Evolutionary conservation across 37 sponge, comb jelly and placozoan genomes (phyloP).

Genomic region (Diacarnus erythraeanus): DNA sequence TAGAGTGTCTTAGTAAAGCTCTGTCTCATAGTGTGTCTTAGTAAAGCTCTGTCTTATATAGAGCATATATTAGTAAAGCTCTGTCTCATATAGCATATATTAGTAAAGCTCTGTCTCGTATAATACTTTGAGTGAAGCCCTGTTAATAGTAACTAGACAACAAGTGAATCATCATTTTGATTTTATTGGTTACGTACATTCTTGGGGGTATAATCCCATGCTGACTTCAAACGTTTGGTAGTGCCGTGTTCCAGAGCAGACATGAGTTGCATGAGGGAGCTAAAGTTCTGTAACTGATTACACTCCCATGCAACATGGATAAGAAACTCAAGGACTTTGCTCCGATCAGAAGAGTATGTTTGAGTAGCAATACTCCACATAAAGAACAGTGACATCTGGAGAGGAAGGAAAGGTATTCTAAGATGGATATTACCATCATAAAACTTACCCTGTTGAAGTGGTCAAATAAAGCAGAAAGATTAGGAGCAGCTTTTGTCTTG

Average conservation of each 20-base stretch:
- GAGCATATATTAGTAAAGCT: too few species aligned
- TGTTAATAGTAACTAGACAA: too few species aligned
- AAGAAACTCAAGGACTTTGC: constrained; percentile 41
- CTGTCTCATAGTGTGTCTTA: too few species aligned
- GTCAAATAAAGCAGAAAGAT: constrained; percentile 45
- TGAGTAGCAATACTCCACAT: constrained; percentile 61
- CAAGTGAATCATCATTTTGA: too few species aligned
- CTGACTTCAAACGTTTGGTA: constrained; percentile 24
- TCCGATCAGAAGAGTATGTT: constrained; percentile 20
- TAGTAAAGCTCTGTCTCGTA: too few species aligned
- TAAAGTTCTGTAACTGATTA: constrained; percentile 53
- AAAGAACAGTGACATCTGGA: constrained; percentile 60
- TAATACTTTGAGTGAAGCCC: too few species aligned
- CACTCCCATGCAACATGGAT: constrained; percentile 36
- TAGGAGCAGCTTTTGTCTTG: constrained; percentile 30
- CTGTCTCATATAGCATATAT: too few species aligned
- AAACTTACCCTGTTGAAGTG: constrained; percentile 60
- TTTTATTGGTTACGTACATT: neutral
- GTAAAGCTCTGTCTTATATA: too few species aligned
- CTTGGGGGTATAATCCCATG: constrained; percentile 45
- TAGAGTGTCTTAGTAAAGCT: too few species aligned
- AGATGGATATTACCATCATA: neutral
- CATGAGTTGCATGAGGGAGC: constrained; percentile 55
- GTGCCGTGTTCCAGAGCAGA: constrained; percentile 56
- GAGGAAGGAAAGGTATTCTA: neutral